Evolutionary conservation across 1,140 invertebrate species (phyloP).

Genomic region (Zaprionus tsacasi): DNA sequence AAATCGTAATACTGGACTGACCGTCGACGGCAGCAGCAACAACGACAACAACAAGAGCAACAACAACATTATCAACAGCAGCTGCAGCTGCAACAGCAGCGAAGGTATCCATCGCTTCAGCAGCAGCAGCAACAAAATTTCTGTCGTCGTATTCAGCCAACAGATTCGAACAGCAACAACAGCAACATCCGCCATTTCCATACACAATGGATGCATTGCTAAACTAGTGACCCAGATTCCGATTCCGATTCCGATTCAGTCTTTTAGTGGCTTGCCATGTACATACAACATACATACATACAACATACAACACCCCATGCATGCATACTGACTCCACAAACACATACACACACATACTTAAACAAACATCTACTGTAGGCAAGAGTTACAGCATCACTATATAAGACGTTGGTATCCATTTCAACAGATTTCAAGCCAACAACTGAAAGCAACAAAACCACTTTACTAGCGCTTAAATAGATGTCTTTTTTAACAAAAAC

Average conservation of each 20-base stretch:
- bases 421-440: slow-evolving; percentile 34
- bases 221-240: slow-evolving; percentile 84
- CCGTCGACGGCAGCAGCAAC: slow-evolving; percentile 79
- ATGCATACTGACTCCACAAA: neutral
- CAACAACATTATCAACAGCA: slow-evolving; percentile 32
- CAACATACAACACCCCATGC: slow-evolving; percentile 34
- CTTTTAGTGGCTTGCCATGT: slow-evolving; percentile 76
- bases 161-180: slow-evolving; percentile 70
- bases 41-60: slow-evolving; percentile 38
- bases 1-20: slow-evolving; percentile 90
- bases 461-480: slow-evolving; percentile 80
- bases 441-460: slow-evolving; percentile 67
- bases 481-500: slow-evolving; percentile 60
- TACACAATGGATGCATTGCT: slow-evolving; percentile 88
- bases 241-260: slow-evolving; percentile 33
- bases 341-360: slow-evolving; percentile 10
- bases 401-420: slow-evolving; percentile 58
- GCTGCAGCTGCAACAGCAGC: slow-evolving; percentile 59
- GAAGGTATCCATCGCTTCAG: slow-evolving; percentile 52
- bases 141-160: slow-evolving; percentile 70
- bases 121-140: slow-evolving; percentile 68
- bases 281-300: slow-evolving; percentile 62
- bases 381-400: slow-evolving; percentile 70
- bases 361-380: slow-evolving; percentile 64
- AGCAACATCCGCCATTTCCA: slow-evolving; percentile 85